Conservation (phyloP, 2,797 vertebrate genomes). For the Coilia nasus region DNA sequence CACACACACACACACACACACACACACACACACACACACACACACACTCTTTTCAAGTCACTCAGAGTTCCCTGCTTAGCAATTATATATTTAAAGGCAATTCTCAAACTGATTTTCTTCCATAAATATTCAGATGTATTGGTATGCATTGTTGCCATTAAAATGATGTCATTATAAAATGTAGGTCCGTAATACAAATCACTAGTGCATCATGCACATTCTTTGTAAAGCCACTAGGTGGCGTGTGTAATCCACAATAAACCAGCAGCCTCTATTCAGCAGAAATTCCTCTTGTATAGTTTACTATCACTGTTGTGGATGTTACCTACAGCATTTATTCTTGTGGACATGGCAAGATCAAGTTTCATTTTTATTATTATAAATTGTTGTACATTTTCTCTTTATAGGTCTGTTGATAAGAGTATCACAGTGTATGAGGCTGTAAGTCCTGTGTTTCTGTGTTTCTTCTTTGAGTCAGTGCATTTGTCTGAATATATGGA, state of each 20-base stretch:
- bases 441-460: constrained; percentile 63
- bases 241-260: constrained; percentile 15
- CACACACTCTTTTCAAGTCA: not conserved
- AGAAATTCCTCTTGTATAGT: not conserved
- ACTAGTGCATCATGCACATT: not conserved
- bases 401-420: constrained; percentile 77
- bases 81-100: too few relatives aligned
- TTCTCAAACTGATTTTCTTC: too few relatives aligned
- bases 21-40: not conserved
- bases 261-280: not conserved
- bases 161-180: not conserved
- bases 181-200: not conserved
- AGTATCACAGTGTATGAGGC: constrained; percentile 75
- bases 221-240: constrained; percentile 40
- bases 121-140: not conserved
- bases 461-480: not conserved
- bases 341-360: too few relatives aligned
- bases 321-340: too few relatives aligned
- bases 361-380: not conserved
- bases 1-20: not conserved
- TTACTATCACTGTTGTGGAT: not conserved
- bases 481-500: not conserved
- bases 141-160: too few relatives aligned
- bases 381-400: constrained; percentile 28
- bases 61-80: too few relatives aligned